Conservation (phyloP, 2,888 invertebrate genomes). For the Lasius platythorax region DNA sequence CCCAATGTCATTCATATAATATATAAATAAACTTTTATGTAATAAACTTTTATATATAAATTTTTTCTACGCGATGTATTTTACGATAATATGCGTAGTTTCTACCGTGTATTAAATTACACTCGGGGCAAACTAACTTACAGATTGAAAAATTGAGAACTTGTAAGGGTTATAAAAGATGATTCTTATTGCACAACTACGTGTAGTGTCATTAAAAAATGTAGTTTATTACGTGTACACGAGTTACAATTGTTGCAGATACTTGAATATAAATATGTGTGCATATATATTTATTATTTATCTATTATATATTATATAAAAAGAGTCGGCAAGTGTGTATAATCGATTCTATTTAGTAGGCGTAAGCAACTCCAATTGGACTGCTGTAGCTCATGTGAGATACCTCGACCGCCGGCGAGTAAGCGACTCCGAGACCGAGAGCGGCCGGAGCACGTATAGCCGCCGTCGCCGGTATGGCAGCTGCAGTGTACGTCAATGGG, state of each 20-base stretch:
- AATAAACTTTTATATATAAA: not conserved
- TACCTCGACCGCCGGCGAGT: conserved; percentile 81
- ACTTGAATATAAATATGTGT: not conserved
- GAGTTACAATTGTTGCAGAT: not conserved
- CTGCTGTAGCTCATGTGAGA: conserved; percentile 81
- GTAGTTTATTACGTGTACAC: not conserved
- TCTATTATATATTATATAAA: conserved; percentile 1
- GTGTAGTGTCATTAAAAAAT: not conserved
- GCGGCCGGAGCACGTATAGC: conserved; percentile 68
- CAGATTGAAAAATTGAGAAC: not conserved
- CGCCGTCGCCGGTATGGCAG: conserved; percentile 57
- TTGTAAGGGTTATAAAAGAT: not conserved
- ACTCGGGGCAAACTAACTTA: not conserved
- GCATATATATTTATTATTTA: not conserved
- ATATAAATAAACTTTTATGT: not conserved
- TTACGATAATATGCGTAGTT: not conserved
- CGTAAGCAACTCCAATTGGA: conserved; percentile 80
- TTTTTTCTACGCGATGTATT: not conserved
- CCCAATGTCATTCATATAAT: not conserved
- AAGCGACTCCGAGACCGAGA: conserved; percentile 82
- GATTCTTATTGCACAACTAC: not conserved
- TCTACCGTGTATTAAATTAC: not conserved
- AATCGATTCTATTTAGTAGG: conserved; percentile 73
- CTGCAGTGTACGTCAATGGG: conserved; percentile 69
- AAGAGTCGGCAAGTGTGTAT: not conserved